Percentiles rank a stretch among this genome's conserved stretches.
These are phyloP conservation scores for Hydrophis major DNA, from an alignment of 2,797 vertebrate genomes.

Conservation along the genomic window DNA sequence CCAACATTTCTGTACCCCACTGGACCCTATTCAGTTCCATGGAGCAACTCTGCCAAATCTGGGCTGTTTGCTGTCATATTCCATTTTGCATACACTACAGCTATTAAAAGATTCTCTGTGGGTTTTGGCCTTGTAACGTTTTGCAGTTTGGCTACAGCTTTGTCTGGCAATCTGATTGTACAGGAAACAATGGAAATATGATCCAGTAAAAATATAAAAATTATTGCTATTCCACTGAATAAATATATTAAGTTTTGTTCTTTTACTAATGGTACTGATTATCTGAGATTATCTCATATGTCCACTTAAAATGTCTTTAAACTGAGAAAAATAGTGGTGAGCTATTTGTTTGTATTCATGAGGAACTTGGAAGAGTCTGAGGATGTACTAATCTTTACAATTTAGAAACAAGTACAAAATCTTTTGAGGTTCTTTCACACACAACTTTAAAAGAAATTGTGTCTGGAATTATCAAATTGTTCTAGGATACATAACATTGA, in stretches of 20 bases:
- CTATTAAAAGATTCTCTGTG: constrained; percentile 37
- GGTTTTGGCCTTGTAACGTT: constrained; percentile 64
- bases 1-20: accelerated
- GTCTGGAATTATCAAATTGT: background rate
- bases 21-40: accelerated
- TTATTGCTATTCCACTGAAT: constrained; percentile 55
- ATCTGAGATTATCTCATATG: constrained; percentile 14
- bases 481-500: background rate
- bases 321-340: background rate
- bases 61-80: background rate
- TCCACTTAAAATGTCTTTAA: background rate
- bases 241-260: constrained; percentile 51
- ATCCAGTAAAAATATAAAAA: constrained; percentile 67
- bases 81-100: constrained; percentile 49
- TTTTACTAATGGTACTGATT: background rate
- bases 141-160: constrained; percentile 63
- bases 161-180: constrained; percentile 60
- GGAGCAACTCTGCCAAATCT: background rate
- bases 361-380: background rate
- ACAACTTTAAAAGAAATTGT: background rate
- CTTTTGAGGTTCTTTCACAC: background rate
- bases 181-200: constrained; percentile 68
- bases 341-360: background rate
- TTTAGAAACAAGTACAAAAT: background rate
- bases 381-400: background rate